Base-by-base conservation (phyloP, 2,888 invertebrate species). In the Noctuana brunneofusca region DNA sequence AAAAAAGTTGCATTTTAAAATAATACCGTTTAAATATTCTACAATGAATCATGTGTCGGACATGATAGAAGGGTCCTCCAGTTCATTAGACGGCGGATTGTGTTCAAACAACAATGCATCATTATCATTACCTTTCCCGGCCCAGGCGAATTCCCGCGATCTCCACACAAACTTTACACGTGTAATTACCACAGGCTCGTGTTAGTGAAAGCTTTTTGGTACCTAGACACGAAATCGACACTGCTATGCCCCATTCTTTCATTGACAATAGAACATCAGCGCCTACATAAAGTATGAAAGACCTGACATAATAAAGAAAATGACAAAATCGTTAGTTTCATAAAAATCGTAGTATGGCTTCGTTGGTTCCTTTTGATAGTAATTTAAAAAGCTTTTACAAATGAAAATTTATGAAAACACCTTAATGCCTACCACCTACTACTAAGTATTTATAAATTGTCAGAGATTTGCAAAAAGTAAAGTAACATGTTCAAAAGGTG, bases 151-250 rank as follows among this genome's bases (percentile, higher is more conserved):
- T 81, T 80, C 82, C 78, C 81, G 80, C 80, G 80, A 79, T 79
- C 79, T 78, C 76, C 74, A 73, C 74, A 71, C 49, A 1, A 75
- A 77, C 74, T 75, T 68, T 64, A 71, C 71, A 75, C 72, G 70
- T 71, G 73, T 79, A 82, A 83, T 83, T 79, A 83, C 69, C 72
- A 68, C 72, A 71, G 70, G 69, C 75, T 69, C 68, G 67, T 73
- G 69, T 75, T 72, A 83, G 85, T 81, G 83, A 87, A 86, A 86
- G 85, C 80, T 81, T 78, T 75, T 72, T n/a, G 71, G 70, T 73
- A 64, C 53, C 72, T 71, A 72, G 71, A 79, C 72, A 71, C 71
- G 71, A 79, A 79, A 78, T 76, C 73, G 73, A 78, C 70, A 64
- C 67, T 64, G 62, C 68, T 67, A 69, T 66, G 59, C 59, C 38